These are phyloP conservation scores for Agelastica alni DNA, from an alignment of 2,888 invertebrate genomes.

Conservation along the genomic window DNA sequence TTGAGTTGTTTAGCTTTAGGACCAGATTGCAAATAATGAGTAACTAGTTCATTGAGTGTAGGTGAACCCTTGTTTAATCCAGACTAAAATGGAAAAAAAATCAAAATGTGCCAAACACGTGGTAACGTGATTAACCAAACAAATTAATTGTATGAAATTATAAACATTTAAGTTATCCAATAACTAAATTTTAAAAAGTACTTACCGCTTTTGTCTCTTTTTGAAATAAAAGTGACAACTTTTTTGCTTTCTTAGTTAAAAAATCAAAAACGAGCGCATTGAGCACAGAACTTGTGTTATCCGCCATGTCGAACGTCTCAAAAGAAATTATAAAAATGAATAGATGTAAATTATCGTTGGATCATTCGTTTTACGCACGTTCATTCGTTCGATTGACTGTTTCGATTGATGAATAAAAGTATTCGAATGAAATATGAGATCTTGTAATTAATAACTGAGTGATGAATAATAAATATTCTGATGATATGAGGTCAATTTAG, in stretches of 20 bases:
- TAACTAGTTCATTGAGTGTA: conserved; percentile 64
- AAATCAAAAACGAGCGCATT: conserved; percentile 69
- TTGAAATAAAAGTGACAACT: conserved; percentile 70
- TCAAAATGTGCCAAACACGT: conserved; percentile 1
- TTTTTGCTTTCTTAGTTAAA: conserved; percentile 66
- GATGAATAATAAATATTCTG: too few species aligned
- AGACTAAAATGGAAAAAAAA: conserved; percentile 57
- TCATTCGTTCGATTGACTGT: too few species aligned
- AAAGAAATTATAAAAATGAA: conserved; percentile 1
- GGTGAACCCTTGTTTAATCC: conserved; percentile 68
- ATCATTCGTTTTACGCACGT: too few species aligned
- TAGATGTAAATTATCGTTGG: too few species aligned
- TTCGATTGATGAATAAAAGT: too few species aligned
- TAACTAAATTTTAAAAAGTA: conserved; percentile 61
- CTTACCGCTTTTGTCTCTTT: conserved; percentile 69
- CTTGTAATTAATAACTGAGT: too few species aligned
- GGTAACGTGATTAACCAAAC: neutral
- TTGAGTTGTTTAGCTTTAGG: conserved; percentile 55
- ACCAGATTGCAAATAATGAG: conserved; percentile 61
- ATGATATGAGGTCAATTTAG: too few species aligned
- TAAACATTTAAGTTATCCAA: neutral
- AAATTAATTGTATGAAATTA: neutral
- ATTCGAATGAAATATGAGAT: too few species aligned
- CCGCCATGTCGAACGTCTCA: conserved; percentile 49
- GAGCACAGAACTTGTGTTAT: conserved; percentile 53